A percentile compares a stretch with the other conserved stretches of the same genome.
Evolutionary conservation across 2,888 invertebrate species (phyloP).

Genomic region (Hemistola chrysoprasaria): DNA sequence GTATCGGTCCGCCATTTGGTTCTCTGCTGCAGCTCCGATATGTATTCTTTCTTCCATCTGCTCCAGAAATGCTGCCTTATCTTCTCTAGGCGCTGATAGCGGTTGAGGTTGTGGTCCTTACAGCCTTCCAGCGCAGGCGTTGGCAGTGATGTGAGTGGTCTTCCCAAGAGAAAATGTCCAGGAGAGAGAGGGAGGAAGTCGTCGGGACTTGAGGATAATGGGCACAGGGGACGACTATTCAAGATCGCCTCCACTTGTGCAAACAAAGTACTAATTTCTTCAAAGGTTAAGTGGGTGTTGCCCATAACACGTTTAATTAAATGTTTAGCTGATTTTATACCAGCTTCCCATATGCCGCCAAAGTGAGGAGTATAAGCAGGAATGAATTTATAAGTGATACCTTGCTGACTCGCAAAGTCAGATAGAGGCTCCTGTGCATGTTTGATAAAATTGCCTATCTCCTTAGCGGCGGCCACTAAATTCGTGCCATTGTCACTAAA

Average conservation of each 20-base stretch:
- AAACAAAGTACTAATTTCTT: conserved; percentile 17
- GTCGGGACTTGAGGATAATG: conserved; percentile 23
- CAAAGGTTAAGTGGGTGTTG: conserved; percentile 23
- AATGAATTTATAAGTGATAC: no score
- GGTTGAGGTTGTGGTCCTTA: no score
- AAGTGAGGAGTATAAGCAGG: no score
- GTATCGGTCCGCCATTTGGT: conserved; percentile 1
- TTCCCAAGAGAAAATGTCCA: conserved; percentile 29
- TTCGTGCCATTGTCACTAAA: conserved; percentile 37
- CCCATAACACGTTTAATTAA: conserved; percentile 18
- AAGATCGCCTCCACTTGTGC: conserved; percentile 18
- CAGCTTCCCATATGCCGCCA: no score
- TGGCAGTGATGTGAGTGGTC: conserved; percentile 17
- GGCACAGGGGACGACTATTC: conserved; percentile 30
- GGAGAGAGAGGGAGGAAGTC: conserved; percentile 24
- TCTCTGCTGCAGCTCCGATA: conserved; percentile 12
- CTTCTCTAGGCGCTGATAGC: no score
- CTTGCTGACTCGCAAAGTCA: no score
- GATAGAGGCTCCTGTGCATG: no score
- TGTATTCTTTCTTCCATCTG: conserved; percentile 14
- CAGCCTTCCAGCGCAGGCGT: neutral
- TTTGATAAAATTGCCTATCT: conserved; percentile 26
- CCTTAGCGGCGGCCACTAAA: conserved; percentile 33
- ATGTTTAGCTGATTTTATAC: neutral
- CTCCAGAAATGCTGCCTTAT: conserved; percentile 18